Evolutionary conservation across 2,797 vertebrate species (phyloP).

Genomic region (Microctenopoma steveboyesi): DNA sequence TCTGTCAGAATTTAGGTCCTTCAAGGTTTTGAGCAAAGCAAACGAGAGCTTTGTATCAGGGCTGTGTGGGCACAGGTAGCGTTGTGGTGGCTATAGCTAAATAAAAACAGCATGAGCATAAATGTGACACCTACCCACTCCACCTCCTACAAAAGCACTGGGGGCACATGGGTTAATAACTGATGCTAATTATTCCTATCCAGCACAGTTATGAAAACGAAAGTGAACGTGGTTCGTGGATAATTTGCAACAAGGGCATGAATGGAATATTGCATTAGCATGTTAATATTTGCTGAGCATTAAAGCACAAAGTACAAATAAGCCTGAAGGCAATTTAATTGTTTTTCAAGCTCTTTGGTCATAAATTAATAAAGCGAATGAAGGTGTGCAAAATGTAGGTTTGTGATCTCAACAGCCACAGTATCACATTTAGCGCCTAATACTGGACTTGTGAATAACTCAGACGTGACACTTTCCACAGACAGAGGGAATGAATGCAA

Average conservation of each 20-base stretch:
- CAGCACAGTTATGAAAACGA: constrained; percentile 26
- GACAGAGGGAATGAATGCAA: constrained; percentile 25
- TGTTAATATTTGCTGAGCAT: not conserved
- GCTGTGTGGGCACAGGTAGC: not conserved
- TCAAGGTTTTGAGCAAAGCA: constrained; percentile 24
- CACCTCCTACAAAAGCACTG: constrained; percentile 9
- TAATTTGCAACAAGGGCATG: constrained; percentile 33
- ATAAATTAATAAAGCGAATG: not conserved
- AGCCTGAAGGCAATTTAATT: not conserved
- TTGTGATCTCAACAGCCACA: not conserved
- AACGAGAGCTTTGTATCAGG: constrained; percentile 22
- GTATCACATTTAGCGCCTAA: not conserved
- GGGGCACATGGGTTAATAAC: constrained; percentile 47
- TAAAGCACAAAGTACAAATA: not conserved
- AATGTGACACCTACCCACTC: constrained; percentile 28
- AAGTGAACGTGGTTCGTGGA: constrained; percentile 38
- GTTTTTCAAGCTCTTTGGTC: not conserved
- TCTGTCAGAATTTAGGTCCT: constrained; percentile 20
- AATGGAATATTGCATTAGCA: not conserved
- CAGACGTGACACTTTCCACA: not conserved
- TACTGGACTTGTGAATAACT: not conserved
- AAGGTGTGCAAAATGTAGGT: not conserved
- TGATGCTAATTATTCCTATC: constrained; percentile 60
- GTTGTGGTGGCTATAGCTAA: not conserved
- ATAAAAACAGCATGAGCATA: constrained; percentile 15